Base-by-base conservation (phyloP, 1,140 invertebrate species). In the Halesus radiatus region DNA sequence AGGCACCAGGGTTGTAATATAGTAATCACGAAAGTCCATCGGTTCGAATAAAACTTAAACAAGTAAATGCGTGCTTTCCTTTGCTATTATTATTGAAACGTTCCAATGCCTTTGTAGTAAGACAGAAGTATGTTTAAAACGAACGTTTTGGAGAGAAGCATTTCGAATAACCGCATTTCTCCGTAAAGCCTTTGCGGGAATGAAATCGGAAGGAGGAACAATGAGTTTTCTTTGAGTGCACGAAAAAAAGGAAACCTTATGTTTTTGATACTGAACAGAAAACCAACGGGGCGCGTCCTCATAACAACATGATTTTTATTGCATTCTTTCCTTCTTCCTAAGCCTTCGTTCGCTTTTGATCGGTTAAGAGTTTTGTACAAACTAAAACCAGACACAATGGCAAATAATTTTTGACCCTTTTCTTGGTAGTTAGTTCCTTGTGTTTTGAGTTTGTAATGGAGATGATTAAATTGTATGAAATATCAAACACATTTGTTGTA, bases 271-370 rank as follows among this genome's bases (percentile, higher is more conserved):
- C 62, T 29, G 60, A 2, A 29, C 26, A 75, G 70, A 26, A 80
- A 80, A 64, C 72, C 60, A 80, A 80, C 62, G 64, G 53, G 66
- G 52, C 78, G 23, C 45, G 32, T 32, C 60, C 70, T 80, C 52
- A 80, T 80, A 72, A 64, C 73, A 75, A 75, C 78, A 75, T 75
- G 70, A 75, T 80, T 75, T 80, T 80, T 79, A 80, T 80, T 80
- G 72, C 78, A 80, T 70, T 80, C 75, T 68, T 37, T 79, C 53
- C 50, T 13, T 13, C 37, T 10, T 45, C 7, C 37, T 13, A 45
- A 45, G 37, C 10, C 37, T 45, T 45, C 45, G 22, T 56, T 22
- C 54, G 4, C 22, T 6, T 18, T 22, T 18, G 54, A 56, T 20
- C n/a, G 22, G n/a, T 56, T 56, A 56, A 56, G 54, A 20, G 54